phyloP scores from a whole-genome alignment of 2,113 vertebrate species.

The Oxyruncus cristatus region DNA sequence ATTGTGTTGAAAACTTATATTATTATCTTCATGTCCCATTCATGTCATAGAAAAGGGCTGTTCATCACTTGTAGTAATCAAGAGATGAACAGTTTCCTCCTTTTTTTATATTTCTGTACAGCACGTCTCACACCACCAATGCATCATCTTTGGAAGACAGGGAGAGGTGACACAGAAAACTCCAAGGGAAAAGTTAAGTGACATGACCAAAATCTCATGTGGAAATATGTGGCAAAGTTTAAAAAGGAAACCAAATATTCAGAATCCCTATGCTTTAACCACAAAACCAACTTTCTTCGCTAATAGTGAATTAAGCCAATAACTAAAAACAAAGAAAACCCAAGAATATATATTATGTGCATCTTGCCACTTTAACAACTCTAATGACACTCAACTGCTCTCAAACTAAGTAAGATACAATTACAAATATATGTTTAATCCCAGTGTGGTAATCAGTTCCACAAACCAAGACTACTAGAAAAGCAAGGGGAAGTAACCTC shows the following conservation, averaged over 20 bases:
- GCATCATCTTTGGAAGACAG: not conserved
- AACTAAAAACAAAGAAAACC: conserved; percentile 9
- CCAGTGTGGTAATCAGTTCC: not conserved
- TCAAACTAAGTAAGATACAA: not conserved
- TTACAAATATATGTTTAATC: not conserved
- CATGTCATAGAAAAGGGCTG: not conserved
- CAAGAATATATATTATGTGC: not conserved
- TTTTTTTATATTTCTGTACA: not conserved
- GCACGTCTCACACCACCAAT: not conserved
- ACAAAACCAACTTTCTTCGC: conserved; percentile 6
- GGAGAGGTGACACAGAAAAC: not conserved
- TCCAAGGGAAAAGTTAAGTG: not conserved
- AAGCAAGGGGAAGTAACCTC: not conserved
- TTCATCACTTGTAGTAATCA: not conserved
- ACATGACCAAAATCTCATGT: not conserved
- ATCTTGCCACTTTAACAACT: conserved; percentile 3
- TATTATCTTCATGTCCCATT: not conserved
- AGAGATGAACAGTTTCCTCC: not conserved
- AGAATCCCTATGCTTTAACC: not conserved
- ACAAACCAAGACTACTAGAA: not conserved
- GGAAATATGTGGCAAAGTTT: not conserved
- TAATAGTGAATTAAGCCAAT: not conserved
- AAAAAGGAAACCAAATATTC: conserved; percentile 14
- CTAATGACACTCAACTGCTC: not conserved
- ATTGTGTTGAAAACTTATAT: not conserved